Conservation (phyloP, 1,140 invertebrate genomes). For the Drosophila ficusphila region DNA sequence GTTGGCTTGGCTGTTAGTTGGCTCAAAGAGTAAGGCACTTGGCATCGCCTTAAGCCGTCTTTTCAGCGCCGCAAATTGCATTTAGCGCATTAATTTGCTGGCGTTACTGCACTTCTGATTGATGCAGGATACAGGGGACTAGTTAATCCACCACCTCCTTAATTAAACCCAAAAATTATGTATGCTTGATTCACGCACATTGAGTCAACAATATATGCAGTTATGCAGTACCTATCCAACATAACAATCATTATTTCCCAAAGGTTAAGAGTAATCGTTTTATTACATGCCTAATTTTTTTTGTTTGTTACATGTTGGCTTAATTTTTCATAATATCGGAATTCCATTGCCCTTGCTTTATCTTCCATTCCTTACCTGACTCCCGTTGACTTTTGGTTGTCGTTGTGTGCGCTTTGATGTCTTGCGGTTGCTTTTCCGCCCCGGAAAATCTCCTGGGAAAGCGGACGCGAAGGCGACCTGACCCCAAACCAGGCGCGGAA, state of each 20-base stretch:
- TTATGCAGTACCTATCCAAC: too few relatives aligned
- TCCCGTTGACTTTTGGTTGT: constrained; percentile 37
- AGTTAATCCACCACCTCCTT: constrained; percentile 2
- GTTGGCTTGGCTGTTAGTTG: constrained; percentile 29
- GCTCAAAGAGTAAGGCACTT: constrained; percentile 44
- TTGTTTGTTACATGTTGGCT: too few relatives aligned
- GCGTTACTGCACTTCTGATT: constrained; percentile 17
- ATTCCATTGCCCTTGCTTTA: constrained; percentile 10
- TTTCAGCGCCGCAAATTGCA: constrained; percentile 64
- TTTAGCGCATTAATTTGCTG: constrained; percentile 71
- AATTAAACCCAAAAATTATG: constrained; percentile 21
- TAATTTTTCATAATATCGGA: constrained; percentile 7
- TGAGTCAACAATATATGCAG: too few relatives aligned
- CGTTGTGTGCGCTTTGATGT: constrained; percentile 63
- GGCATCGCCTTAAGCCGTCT: constrained; percentile 46
- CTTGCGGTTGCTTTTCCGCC: constrained; percentile 29
- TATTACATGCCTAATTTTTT: too few relatives aligned
- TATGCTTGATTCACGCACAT: constrained; percentile 4
- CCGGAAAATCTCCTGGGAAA: constrained; percentile 10
- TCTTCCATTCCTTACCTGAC: constrained; percentile 9
- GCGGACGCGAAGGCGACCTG: constrained; percentile 4
- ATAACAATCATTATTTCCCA: too few relatives aligned
- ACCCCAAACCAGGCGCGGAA: constrained; percentile 49
- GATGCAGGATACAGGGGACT: constrained; percentile 3
- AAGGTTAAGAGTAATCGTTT: too few relatives aligned